phyloP scores from a whole-genome alignment of 2,888 invertebrate genomes.

The Aporophyla lueneburgensis region DNA sequence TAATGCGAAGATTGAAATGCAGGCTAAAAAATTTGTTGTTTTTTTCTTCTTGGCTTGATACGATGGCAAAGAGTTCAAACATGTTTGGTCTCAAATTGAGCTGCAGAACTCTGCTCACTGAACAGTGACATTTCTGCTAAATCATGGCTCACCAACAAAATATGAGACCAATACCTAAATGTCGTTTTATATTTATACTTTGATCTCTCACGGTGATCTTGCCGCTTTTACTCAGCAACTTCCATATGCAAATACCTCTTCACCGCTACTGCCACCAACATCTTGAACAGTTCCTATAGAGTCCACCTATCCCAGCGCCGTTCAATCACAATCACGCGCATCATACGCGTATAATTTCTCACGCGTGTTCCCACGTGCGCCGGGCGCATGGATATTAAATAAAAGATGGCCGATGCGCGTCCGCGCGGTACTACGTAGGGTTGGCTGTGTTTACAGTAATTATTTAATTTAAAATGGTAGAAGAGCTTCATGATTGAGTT shows the following conservation, averaged over 20 bases:
- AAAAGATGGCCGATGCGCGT: slow-evolving; percentile 82
- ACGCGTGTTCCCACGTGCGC: slow-evolving; percentile 78
- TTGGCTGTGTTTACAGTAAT: slow-evolving; percentile 31
- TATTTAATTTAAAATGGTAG: slow-evolving; percentile 19
- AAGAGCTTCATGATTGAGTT: background rate
- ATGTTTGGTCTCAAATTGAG: too few species aligned
- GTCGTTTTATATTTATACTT: too few species aligned
- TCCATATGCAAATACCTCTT: slow-evolving; percentile 4
- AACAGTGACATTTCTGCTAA: background rate
- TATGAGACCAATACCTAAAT: too few species aligned
- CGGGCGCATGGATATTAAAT: slow-evolving; percentile 74
- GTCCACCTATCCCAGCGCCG: slow-evolving; percentile 46
- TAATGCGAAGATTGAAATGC: background rate
- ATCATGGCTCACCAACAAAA: background rate
- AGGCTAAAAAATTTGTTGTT: background rate
- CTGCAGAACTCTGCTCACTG: too few species aligned
- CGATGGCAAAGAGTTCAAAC: too few species aligned
- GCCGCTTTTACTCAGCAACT: background rate
- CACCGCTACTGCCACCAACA: slow-evolving; percentile 26
- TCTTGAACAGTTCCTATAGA: slow-evolving; percentile 23
- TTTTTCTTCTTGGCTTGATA: too few species aligned
- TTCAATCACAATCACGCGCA: slow-evolving; percentile 66
- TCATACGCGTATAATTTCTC: slow-evolving; percentile 73
- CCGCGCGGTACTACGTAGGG: slow-evolving; percentile 74
- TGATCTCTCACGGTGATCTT: background rate